These are phyloP conservation scores for Cabera pusaria DNA, from an alignment of 2,888 invertebrate species.

Conservation along the genomic window DNA sequence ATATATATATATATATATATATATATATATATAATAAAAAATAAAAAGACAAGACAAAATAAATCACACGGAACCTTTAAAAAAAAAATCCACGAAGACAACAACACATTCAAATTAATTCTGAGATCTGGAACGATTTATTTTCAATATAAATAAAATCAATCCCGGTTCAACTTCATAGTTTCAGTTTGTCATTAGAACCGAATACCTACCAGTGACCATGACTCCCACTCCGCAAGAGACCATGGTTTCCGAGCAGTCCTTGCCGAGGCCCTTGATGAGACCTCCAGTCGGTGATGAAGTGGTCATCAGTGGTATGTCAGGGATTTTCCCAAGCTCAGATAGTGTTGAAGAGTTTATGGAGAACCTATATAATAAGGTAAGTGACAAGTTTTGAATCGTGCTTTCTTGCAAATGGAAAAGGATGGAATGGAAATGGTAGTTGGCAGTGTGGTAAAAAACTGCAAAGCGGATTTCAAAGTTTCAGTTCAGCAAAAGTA, in stretches of 20 bases:
- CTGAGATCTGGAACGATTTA: no score
- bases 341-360: conserved; percentile 84
- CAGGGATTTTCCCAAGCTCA: conserved; percentile 86
- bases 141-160: conserved; percentile 3
- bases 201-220: neutral
- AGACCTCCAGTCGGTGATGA: conserved; percentile 63
- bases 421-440: no score
- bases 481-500: no score
- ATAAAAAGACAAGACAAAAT: neutral
- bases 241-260: conserved; percentile 7
- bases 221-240: conserved; percentile 33
- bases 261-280: conserved; percentile 5
- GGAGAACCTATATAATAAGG: conserved; percentile 84
- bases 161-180: neutral
- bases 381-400: no score
- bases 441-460: no score
- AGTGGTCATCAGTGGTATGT: conserved; percentile 83
- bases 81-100: neutral
- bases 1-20: no score
- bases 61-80: conserved; percentile 2
- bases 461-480: no score
- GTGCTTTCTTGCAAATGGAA: no score
- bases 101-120: no score
- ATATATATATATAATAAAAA: no score
- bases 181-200: conserved; percentile 1